Percentiles rank a stretch among this genome's conserved stretches.
Evolutionary conservation across 2,888 invertebrate genomes (phyloP).

Genomic region (Ectemnius lituratus): DNA sequence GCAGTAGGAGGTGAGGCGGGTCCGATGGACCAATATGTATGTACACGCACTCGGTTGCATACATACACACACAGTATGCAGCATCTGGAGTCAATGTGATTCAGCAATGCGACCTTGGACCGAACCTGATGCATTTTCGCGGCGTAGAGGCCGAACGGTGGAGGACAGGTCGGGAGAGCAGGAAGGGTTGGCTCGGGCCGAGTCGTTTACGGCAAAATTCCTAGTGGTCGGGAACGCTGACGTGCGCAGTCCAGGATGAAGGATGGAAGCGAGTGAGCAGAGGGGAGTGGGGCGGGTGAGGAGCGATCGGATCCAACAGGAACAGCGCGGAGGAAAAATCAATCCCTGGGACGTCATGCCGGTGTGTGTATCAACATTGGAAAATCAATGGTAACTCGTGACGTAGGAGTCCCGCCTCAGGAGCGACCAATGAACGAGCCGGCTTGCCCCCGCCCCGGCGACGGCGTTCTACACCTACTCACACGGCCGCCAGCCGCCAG

Average conservation of each 20-base stretch:
- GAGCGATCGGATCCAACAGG: slow-evolving; percentile 46
- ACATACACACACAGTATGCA: slow-evolving; percentile 18
- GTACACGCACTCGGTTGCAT: background rate
- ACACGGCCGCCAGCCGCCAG: slow-evolving; percentile 67
- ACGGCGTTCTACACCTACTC: slow-evolving; percentile 57
- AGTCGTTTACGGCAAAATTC: background rate
- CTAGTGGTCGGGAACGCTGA: background rate
- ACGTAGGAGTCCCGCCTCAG: slow-evolving; percentile 76
- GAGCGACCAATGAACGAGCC: slow-evolving; percentile 63
- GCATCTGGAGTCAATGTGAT: background rate
- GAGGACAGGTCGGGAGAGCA: slow-evolving; percentile 29
- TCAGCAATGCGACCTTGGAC: slow-evolving; percentile 35
- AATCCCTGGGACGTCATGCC: slow-evolving; percentile 62
- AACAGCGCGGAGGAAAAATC: slow-evolving; percentile 64
- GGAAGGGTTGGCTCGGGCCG: background rate
- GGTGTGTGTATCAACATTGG: slow-evolving; percentile 70
- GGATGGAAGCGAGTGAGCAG: no score
- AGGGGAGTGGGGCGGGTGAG: slow-evolving; percentile 11
- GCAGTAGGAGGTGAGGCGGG: no score
- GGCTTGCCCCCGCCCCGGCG: slow-evolving; percentile 52
- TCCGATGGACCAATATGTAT: no score
- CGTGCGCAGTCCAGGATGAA: background rate
- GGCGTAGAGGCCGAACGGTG: slow-evolving; percentile 7
- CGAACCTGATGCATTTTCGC: slow-evolving; percentile 19
- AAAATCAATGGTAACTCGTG: slow-evolving; percentile 76